phyloP scores from a whole-genome alignment of 1,140 invertebrate genomes.

The Brachionus sp. region DNA sequence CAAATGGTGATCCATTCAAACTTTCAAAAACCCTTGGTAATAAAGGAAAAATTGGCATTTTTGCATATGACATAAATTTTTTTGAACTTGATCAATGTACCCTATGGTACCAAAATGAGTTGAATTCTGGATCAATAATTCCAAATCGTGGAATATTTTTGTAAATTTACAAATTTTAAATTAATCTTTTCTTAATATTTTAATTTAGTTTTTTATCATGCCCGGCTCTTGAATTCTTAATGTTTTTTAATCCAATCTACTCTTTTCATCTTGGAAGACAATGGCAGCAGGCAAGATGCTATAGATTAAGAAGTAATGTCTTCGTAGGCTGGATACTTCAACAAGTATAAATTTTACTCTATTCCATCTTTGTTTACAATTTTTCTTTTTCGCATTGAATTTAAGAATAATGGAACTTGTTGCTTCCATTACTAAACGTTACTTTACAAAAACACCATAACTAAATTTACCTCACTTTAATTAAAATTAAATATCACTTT shows the following conservation, averaged over 20 bases:
- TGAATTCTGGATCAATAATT: background rate
- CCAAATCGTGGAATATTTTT: background rate
- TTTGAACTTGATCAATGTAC: background rate
- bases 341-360: background rate
- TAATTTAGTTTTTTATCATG: background rate
- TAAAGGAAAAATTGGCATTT: background rate
- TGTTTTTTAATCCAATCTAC: background rate
- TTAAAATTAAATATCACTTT: too few relatives aligned
- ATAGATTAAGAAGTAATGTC: background rate
- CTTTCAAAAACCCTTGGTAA: background rate
- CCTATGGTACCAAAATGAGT: background rate
- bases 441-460: too few relatives aligned
- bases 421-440: too few relatives aligned
- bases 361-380: too few relatives aligned
- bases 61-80: background rate
- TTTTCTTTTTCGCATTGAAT: too few relatives aligned
- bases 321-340: background rate
- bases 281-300: background rate
- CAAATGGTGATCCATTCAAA: background rate
- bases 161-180: background rate
- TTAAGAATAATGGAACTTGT: too few relatives aligned
- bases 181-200: background rate
- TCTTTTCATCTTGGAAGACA: background rate
- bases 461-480: too few relatives aligned
- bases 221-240: background rate